phyloP scores from a whole-genome alignment of 2,888 invertebrate species.

The Nemotelus pantherinus region DNA sequence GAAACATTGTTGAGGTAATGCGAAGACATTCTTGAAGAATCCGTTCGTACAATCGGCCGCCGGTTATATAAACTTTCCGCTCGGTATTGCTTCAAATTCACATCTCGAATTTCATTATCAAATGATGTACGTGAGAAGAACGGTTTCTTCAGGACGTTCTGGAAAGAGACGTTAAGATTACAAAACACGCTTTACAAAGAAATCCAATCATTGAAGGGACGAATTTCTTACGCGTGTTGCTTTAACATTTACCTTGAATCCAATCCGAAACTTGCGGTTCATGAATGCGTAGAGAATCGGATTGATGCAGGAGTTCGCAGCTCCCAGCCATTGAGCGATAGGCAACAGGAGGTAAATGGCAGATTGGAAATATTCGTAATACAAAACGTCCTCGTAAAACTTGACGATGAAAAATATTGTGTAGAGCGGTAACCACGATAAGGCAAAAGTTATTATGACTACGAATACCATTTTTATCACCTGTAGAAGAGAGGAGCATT shows the following conservation, averaged over 20 bases:
- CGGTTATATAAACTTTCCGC: slow-evolving; percentile 37
- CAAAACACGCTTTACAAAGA: too few species aligned
- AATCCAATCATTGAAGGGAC: too few species aligned
- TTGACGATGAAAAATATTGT: slow-evolving; percentile 63
- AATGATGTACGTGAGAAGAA: slow-evolving; percentile 37
- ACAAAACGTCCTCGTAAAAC: slow-evolving; percentile 55
- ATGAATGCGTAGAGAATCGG: slow-evolving; percentile 70
- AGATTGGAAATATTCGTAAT: slow-evolving; percentile 48
- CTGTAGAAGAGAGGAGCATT: slow-evolving; percentile 48
- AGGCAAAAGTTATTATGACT: slow-evolving; percentile 67
- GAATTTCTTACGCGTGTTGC: too few species aligned
- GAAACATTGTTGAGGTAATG: slow-evolving; percentile 39
- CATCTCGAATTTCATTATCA: slow-evolving; percentile 43
- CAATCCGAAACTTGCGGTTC: slow-evolving; percentile 68
- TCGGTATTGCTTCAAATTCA: slow-evolving; percentile 45
- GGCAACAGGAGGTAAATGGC: slow-evolving; percentile 62
- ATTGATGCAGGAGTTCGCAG: slow-evolving; percentile 69
- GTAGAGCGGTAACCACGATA: slow-evolving; percentile 69
- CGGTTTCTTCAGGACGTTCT: slow-evolving; percentile 41
- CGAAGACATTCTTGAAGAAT: slow-evolving; percentile 44
- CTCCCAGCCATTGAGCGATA: slow-evolving; percentile 67
- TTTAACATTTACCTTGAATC: slow-evolving; percentile 61
- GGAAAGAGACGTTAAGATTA: not conserved
- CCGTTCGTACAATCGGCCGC: slow-evolving; percentile 32
- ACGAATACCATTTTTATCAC: slow-evolving; percentile 67